Conservation (phyloP, 2,888 invertebrate genomes). For the Thereva unica region DNA sequence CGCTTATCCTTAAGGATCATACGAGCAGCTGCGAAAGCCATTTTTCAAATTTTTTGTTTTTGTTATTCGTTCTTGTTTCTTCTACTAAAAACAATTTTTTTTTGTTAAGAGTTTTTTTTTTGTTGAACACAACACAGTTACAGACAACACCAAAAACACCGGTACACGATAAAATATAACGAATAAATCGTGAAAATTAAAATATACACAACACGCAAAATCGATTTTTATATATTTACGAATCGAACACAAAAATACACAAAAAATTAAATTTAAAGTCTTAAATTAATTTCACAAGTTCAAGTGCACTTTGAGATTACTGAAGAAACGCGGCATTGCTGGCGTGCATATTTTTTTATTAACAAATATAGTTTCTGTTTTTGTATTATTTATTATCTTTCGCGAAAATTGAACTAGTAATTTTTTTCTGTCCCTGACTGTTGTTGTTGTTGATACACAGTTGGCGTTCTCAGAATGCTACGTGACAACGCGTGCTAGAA, state of each 20-base stretch:
- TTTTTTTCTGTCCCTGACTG: constrained; percentile 18
- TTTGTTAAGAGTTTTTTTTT: not conserved
- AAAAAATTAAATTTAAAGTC: not conserved
- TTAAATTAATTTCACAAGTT: constrained; percentile 15
- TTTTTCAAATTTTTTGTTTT: constrained; percentile 52
- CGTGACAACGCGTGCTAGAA: not conserved
- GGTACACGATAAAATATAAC: no score
- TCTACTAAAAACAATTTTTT: constrained; percentile 3
- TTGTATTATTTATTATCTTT: constrained; percentile 1
- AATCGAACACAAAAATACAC: not conserved
- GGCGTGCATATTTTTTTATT: constrained; percentile 19
- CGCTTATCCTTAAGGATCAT: constrained; percentile 84
- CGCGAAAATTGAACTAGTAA: no score
- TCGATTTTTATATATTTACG: constrained; percentile 1
- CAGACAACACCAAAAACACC: no score
- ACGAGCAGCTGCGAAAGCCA: constrained; percentile 83
- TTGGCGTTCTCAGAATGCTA: constrained; percentile 18
- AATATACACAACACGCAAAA: not conserved
- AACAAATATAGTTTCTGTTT: constrained; percentile 1
- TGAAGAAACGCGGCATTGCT: constrained; percentile 5
- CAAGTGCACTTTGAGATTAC: constrained; percentile 23
- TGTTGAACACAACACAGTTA: not conserved
- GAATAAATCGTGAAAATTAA: no score
- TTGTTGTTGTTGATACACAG: constrained; percentile 11
- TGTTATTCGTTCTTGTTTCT: not conserved